Conservation (phyloP, 2,797 vertebrate genomes). For the Premnoplex brunnescens region DNA sequence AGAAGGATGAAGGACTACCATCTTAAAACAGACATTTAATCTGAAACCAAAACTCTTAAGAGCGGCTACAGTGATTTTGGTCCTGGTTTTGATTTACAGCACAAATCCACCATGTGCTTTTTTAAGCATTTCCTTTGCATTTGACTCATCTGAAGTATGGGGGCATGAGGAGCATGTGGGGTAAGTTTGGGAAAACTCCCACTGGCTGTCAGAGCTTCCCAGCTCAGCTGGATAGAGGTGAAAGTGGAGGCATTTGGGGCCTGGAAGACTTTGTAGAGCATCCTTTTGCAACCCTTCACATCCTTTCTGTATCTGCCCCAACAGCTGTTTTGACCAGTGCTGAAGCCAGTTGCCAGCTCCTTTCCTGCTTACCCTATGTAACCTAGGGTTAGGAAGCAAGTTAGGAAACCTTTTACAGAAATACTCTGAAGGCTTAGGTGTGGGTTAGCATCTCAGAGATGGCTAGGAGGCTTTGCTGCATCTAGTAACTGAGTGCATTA, state of each 20-base stretch:
- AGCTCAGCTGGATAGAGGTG: neutral
- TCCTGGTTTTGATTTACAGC: neutral
- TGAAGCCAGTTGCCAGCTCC: neutral
- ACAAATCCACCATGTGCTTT: neutral
- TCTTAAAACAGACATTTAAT: neutral
- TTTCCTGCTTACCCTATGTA: neutral
- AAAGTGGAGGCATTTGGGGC: fast-evolving
- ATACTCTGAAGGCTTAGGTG: neutral
- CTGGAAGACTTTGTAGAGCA: neutral
- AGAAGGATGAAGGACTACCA: neutral
- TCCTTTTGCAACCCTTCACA: too few species aligned
- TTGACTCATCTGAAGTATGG: neutral
- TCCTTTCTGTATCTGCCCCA: neutral
- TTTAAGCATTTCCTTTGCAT: neutral
- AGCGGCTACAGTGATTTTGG: fast-evolving
- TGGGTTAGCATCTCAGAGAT: neutral
- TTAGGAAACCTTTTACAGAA: neutral
- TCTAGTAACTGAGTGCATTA: neutral
- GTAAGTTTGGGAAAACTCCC: neutral
- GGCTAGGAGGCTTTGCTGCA: neutral
- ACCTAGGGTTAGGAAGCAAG: neutral
- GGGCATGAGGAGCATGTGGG: neutral
- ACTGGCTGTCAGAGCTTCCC: fast-evolving
- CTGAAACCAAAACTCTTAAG: neutral
- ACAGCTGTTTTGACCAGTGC: neutral